Conservation (phyloP, 2,888 invertebrate species). For the Ormyrus labotus region DNA sequence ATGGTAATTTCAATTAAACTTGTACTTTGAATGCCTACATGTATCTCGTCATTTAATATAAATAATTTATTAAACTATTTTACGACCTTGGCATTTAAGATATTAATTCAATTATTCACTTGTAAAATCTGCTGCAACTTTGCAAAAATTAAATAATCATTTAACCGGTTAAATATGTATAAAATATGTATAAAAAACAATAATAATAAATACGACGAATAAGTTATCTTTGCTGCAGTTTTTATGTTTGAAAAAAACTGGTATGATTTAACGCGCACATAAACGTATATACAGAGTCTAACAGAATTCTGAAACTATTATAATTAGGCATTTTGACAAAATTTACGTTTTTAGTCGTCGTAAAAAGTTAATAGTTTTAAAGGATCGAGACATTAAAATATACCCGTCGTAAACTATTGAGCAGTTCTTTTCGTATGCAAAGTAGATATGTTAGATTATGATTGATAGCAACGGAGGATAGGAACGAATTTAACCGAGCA, state of each 20-base stretch:
- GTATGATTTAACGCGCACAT: slow-evolving; percentile 1
- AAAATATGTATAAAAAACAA: too few relatives aligned
- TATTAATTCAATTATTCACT: too few relatives aligned
- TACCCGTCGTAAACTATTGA: neutral
- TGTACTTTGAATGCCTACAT: too few relatives aligned
- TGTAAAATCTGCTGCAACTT: too few relatives aligned
- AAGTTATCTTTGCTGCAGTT: neutral
- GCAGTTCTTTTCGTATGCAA: slow-evolving; percentile 30
- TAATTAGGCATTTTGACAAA: neutral
- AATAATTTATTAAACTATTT: too few relatives aligned
- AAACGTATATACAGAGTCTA: neutral
- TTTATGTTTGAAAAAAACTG: slow-evolving; percentile 1
- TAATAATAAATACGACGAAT: too few relatives aligned
- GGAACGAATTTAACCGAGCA: neutral
- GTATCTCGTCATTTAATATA: too few relatives aligned
- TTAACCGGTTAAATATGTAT: too few relatives aligned
- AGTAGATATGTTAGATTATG: slow-evolving; percentile 24
- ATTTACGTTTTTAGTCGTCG: slow-evolving; percentile 49
- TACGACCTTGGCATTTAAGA: too few relatives aligned
- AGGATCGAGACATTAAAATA: slow-evolving; percentile 1
- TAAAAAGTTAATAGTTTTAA: neutral
- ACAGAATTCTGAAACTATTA: neutral
- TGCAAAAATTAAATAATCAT: too few relatives aligned
- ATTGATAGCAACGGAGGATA: slow-evolving; percentile 24
- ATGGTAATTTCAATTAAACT: too few relatives aligned